Conservation (phyloP, 1,140 invertebrate species). For the Aphaenogaster rudis region DNA sequence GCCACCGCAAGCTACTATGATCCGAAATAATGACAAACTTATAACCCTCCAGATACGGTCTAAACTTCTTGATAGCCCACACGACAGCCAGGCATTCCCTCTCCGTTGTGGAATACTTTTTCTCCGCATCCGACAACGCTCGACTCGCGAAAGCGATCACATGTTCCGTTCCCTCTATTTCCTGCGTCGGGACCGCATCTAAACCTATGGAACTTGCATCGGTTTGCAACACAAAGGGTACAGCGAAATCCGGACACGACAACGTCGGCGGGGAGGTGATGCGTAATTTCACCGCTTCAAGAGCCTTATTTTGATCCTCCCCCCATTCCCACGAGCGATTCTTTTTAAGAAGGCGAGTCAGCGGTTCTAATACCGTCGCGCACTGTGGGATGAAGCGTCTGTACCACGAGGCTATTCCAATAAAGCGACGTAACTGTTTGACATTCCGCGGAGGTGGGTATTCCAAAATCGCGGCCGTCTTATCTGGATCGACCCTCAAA, state of each 20-base stretch:
- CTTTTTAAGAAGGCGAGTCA: conserved; percentile 80
- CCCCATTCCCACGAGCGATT: conserved; percentile 28
- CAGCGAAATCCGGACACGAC: not conserved
- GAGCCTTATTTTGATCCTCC: too few species aligned
- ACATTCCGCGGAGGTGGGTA: too few species aligned
- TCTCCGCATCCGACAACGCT: not conserved
- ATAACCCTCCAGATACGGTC: not conserved
- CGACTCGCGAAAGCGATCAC: conserved; percentile 14
- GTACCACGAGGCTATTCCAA: conserved; percentile 84
- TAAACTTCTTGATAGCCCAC: not conserved
- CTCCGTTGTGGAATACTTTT: not conserved
- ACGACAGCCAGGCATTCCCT: not conserved
- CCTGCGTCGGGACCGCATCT: not conserved
- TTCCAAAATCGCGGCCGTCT: too few species aligned
- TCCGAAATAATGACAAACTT: not conserved
- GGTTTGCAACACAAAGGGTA: too few species aligned
- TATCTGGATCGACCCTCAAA: too few species aligned
- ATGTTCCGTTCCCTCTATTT: not conserved
- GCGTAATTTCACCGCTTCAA: too few species aligned
- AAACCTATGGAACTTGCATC: not conserved
- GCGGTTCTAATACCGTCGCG: conserved; percentile 73
- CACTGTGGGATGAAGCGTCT: conserved; percentile 80
- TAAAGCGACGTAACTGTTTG: conserved; percentile 74
- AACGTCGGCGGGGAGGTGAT: not conserved
- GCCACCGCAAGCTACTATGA: not conserved